Percentiles rank a stretch among this genome's conserved stretches.
Evolutionary conservation across 2,888 invertebrate species (phyloP).

Genomic region (Bimastos eiseni): DNA sequence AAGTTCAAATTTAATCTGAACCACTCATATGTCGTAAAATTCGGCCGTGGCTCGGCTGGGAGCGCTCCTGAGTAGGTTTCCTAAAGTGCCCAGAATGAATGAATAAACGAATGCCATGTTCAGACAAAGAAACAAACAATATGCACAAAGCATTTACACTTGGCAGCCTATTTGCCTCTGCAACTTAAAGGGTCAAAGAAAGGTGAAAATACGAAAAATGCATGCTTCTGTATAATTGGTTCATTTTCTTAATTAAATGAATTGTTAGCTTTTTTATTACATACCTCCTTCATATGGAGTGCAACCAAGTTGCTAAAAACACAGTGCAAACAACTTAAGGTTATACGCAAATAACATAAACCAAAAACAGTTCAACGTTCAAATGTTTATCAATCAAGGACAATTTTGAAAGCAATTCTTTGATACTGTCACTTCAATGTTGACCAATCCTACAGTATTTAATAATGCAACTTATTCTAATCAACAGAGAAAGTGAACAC

Average conservation of each 20-base stretch:
- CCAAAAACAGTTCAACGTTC: too few species aligned
- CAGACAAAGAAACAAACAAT: neutral
- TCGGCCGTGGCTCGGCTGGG: too few species aligned
- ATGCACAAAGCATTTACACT: neutral
- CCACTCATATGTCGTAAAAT: neutral
- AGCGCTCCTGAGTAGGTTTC: too few species aligned
- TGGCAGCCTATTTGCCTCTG: neutral
- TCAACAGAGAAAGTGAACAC: too few species aligned
- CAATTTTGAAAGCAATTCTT: too few species aligned
- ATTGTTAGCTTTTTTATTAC: neutral
- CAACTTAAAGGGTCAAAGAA: neutral
- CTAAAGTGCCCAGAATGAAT: too few species aligned
- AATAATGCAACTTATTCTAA: too few species aligned
- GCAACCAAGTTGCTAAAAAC: neutral
- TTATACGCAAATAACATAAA: too few species aligned
- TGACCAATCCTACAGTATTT: too few species aligned
- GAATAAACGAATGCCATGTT: too few species aligned
- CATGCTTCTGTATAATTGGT: neutral
- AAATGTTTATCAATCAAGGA: too few species aligned
- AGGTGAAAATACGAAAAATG: neutral
- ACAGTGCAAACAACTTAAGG: neutral
- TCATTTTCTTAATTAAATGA: neutral
- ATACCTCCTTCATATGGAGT: neutral
- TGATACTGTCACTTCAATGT: too few species aligned
- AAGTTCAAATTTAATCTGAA: neutral